Conservation (phyloP, 2,797 vertebrate genomes). For the Chloroceryle amazona region DNA sequence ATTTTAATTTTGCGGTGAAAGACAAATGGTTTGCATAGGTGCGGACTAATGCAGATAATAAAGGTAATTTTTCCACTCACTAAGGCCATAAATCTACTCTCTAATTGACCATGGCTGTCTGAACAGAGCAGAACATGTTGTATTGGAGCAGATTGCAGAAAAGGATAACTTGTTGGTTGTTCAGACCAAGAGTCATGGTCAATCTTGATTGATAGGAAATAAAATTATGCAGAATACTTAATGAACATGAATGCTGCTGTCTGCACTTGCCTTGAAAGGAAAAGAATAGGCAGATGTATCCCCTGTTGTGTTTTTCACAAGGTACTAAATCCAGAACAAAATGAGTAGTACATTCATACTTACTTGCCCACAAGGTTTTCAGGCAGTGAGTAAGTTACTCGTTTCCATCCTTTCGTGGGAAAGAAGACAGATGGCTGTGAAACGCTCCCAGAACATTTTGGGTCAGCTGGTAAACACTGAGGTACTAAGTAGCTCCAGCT, state of each 20-base stretch:
- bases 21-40: neutral
- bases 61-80: neutral
- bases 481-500: conserved; percentile 96
- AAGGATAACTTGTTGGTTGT: neutral
- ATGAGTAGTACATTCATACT: conserved; percentile 71
- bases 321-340: neutral
- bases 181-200: neutral
- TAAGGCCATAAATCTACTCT: neutral
- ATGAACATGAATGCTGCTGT: accelerated
- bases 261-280: neutral
- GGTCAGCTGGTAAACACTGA: conserved; percentile 95
- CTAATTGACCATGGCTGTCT: neutral
- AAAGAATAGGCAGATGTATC: neutral
- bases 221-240: neutral
- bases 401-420: conserved; percentile 93
- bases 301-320: neutral
- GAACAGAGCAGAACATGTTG: neutral
- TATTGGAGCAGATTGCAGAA: neutral
- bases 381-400: conserved; percentile 91
- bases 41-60: neutral
- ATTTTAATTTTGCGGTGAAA: neutral
- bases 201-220: neutral
- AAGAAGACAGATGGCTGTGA: conserved; percentile 98
- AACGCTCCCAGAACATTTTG: conserved; percentile 93
- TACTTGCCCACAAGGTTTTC: conserved; percentile 94